Evolutionary conservation across 2,797 vertebrate species (phyloP), one percentile per base, ranked within the genome.

Genomic region (Galagoides demidoff): DNA sequence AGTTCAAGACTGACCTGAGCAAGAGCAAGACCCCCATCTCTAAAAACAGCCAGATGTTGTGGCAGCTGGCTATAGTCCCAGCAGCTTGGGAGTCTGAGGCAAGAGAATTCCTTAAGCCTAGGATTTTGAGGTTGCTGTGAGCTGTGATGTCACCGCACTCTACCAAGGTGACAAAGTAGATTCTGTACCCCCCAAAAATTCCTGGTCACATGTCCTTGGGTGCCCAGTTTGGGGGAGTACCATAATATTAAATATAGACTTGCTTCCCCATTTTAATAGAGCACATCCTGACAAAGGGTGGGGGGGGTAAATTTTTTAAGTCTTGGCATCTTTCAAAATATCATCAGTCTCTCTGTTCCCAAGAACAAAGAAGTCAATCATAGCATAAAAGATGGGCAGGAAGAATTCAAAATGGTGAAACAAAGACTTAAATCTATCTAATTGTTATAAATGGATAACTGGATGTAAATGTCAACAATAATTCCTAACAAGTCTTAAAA

Each of bases 311-410:
- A n/a, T n/a, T 27, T 79, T 93, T 63, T 63, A 13, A 92, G 43
- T 88, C 20, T 76, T 5, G 10, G 43, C 63, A 61, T 92, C 74
- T 94, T 71, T 89, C 85, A 90, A 89, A 94, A 34, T 49, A 89
- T 31, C 57, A 37, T 93, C 81, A 45, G 55, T 63, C 23, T 82
- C 25, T 70, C 55, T 34, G 64, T 82, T 70, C 55, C 23, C 39
- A 71, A 90, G 49, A 63, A 66, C 59, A 92, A 82, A 86, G 63
- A 84, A 90, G 49, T 81, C 83, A 89, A 74, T 78, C 57, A 63
- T 27, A 68, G 63, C 27, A 68, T 55, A 74, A 79, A 81, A 61
- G 74, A 79, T 37, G 86, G 55, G 29, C n/a, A 61, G 11, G 70
- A 31, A 52, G 45, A 73, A 83, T 27, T 82, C 57, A 57, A 92